Evolutionary conservation across 1,140 invertebrate genomes (phyloP), one percentile per base, ranked within the genome.

Genomic region (Palaemon carinicauda): DNA sequence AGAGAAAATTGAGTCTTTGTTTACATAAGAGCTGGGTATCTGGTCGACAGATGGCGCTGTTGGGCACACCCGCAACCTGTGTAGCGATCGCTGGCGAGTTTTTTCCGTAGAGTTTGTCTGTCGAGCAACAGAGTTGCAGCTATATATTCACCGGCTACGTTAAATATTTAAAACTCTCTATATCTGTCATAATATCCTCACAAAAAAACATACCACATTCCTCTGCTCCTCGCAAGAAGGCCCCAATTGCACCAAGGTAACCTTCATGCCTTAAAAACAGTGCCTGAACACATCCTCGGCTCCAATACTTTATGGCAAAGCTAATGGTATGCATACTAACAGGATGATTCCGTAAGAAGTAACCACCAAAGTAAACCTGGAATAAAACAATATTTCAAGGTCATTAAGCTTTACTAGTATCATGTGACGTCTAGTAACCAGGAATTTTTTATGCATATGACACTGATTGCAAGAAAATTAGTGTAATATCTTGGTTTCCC

Each of bases 221-320:
- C 90, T 95, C 93, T 54, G 94, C 93, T 19, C 95, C 95, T 90
- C 94, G 94, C 0, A 96, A 91, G 92, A 96, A 96, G 21, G 95
- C 95, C 27, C 95, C 95, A 88, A 96, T 95, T 0, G 95, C 95
- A 74, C 95, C 94, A 24, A 96, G 91, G 90, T 96, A 96, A 4
- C 95, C 95, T 92, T 96, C 95, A 91, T 96, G 95, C 15, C 95
- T 91, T 12, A 96, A 91, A 91, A 96, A 96, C 75, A 95, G 91
- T 10, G 95, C 93, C 89, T 95, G 94, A 21, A 96, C 94, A 88
- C 94, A 92, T 29, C 94, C 94, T 93, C 95, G 93, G 77, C 95
- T 95, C 95, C 95, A 96, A 90, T 94, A 96, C 89, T 95, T 95
- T 69, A 96, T 95, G 52, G 95, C 93, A 91, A 93, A 96, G 9